Evolutionary conservation across 2,888 invertebrate species (phyloP).

Genomic region (Troilus luridus): DNA sequence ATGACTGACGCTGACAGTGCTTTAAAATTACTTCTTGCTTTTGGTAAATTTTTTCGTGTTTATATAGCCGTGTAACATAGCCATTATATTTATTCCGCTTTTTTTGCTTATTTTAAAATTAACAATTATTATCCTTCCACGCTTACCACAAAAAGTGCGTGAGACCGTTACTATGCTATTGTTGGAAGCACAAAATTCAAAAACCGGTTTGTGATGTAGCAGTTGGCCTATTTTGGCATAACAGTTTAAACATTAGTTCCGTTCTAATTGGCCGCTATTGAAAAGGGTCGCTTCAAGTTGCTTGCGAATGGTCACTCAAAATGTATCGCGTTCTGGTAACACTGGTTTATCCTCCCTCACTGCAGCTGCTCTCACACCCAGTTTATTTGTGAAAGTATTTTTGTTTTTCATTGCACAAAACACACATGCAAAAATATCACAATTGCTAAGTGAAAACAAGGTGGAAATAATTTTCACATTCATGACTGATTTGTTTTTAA

Average conservation of each 20-base stretch:
- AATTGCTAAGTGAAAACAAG: not conserved
- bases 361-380: not conserved
- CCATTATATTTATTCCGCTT: not conserved
- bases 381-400: not conserved
- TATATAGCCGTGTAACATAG: no score
- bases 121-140: not conserved
- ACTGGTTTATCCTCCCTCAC: not conserved
- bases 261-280: not conserved
- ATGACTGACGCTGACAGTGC: not conserved
- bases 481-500: no score
- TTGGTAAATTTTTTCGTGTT: not conserved
- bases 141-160: not conserved
- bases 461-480: not conserved
- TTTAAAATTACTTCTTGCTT: not conserved
- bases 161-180: not conserved
- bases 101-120: not conserved
- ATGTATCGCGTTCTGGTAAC: not conserved
- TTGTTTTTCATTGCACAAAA: not conserved
- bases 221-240: not conserved
- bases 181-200: slow-evolving; percentile 10
- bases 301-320: not conserved
- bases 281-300: not conserved
- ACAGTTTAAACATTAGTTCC: not conserved
- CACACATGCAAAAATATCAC: no score
- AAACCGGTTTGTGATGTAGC: slow-evolving; percentile 12